Evolutionary conservation across 2,113 vertebrate species (phyloP), one percentile per base, ranked within the genome.

Genomic region (Lonchura striata): DNA sequence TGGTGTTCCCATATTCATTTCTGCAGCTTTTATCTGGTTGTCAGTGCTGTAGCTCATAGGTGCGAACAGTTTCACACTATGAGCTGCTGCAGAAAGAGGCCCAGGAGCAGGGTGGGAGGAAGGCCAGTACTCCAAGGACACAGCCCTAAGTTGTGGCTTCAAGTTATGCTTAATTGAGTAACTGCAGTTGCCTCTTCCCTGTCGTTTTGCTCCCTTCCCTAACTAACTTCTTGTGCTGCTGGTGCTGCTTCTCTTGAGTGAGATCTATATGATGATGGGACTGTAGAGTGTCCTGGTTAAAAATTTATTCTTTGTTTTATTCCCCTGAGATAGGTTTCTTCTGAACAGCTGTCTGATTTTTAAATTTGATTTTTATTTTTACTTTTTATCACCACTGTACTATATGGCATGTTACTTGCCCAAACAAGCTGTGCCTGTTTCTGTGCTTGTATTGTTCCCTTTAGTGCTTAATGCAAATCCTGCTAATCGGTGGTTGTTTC

Each of bases 1-100:
- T 0, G 15, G 3, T 1, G 1, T 65, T 65, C 33, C 33, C 20
- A 1, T 63, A n/a, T 18, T 66, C 1, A 2, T 13, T 88, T 7
- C 15, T 81, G 25, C 21, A 74, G 8, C 50, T 69, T 5, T 0
- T 50, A 84, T 66, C 17, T 11, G 1, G 6, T 57, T 71, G 35
- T 59, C 28, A 31, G 25, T 2, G 2, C 28, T 47, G 22, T 18
- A 77, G 23, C 12, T 77, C 0, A 0, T 15, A 42, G 33, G 10
- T 72, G 39, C 1, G 2, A 53, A 41, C 14, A 50, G 20, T 25
- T 65, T 91, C 24, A 30, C 4, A 1, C 7, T 46, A 5, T 0
- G 3, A 49, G 25, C 5, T 3, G 8, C 28, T 52, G n/a, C 12
- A 46, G 33, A 13, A 74, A 33, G 54, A 1, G 0, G 14, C 30